Conservation (phyloP, 2,888 invertebrate species). For the Anagyrus pseudococci region DNA sequence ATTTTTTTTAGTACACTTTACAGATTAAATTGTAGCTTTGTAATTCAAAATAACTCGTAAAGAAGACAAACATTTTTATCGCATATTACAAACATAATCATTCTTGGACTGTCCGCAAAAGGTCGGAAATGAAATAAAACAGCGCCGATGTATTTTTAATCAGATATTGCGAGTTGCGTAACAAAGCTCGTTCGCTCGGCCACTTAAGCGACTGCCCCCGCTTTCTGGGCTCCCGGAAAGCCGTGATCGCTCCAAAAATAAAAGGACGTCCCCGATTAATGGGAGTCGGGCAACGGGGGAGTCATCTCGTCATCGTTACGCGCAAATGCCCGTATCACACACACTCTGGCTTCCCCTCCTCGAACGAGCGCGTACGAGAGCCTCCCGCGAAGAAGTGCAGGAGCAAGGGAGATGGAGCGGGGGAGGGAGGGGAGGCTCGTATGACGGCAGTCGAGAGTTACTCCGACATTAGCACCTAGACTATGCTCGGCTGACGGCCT, state of each 20-base stretch:
- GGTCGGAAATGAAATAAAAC: too few species aligned
- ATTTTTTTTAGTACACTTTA: too few species aligned
- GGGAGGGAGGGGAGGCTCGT: slow-evolving; percentile 7
- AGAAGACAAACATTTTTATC: too few species aligned
- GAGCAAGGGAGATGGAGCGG: not conserved
- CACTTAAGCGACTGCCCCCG: too few species aligned
- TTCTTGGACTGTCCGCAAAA: too few species aligned
- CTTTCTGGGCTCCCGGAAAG: slow-evolving; percentile 11
- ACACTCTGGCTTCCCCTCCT: not conserved
- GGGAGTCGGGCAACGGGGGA: slow-evolving; percentile 31
- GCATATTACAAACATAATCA: too few species aligned
- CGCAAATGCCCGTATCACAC: slow-evolving; percentile 16
- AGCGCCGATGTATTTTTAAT: too few species aligned
- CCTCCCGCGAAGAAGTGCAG: not conserved
- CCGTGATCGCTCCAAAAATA: slow-evolving; percentile 28
- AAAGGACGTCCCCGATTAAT: slow-evolving; percentile 34
- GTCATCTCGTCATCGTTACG: slow-evolving; percentile 22
- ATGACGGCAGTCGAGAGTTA: too few species aligned
- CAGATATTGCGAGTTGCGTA: not conserved
- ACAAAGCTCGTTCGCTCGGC: slow-evolving; percentile 3
- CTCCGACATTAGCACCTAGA: slow-evolving; percentile 34
- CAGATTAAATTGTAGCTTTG: too few species aligned
- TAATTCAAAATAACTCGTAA: too few species aligned
- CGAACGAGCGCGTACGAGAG: not conserved
- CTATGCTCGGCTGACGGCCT: slow-evolving; percentile 33